Evolutionary conservation across 2,888 invertebrate genomes (phyloP).

Genomic region (Eledona agricola): DNA sequence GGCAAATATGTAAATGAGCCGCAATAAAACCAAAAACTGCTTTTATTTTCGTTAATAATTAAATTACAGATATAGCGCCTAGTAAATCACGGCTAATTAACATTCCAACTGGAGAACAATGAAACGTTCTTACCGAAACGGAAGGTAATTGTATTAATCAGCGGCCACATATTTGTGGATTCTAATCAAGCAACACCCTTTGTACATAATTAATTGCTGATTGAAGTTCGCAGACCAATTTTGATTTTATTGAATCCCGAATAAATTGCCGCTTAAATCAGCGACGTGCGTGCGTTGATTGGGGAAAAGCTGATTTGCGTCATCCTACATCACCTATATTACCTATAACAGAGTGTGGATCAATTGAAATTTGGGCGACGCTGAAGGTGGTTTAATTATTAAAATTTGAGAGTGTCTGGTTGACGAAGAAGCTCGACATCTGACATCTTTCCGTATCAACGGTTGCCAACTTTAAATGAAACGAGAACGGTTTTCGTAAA

Average conservation of each 20-base stretch:
- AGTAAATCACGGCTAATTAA: constrained; percentile 9
- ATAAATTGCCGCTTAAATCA: constrained; percentile 35
- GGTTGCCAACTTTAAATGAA: constrained; percentile 38
- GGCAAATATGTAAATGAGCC: too few relatives aligned
- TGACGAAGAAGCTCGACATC: constrained; percentile 30
- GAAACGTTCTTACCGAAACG: constrained; percentile 10
- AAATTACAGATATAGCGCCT: constrained; percentile 3
- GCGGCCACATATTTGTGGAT: constrained; percentile 21
- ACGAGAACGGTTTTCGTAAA: constrained; percentile 36
- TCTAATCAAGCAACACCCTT: constrained; percentile 27
- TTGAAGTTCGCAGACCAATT: constrained; percentile 29
- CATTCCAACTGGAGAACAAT: constrained; percentile 6
- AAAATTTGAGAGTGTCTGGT: constrained; percentile 18
- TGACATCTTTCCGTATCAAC: constrained; percentile 35
- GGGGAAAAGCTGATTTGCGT: constrained; percentile 31
- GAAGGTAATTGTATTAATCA: constrained; percentile 28
- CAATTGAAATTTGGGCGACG: constrained; percentile 9
- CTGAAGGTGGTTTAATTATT: constrained; percentile 30
- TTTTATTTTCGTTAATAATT: too few relatives aligned
- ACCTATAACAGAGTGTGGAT: constrained; percentile 19
- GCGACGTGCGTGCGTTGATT: constrained; percentile 33
- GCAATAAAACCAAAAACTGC: too few relatives aligned
- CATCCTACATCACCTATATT: constrained; percentile 28
- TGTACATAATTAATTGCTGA: constrained; percentile 32
- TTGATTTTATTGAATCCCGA: constrained; percentile 35